A percentile compares a stretch with the other conserved stretches of the same genome.
phyloP scores from a whole-genome alignment of 2,113 vertebrate genomes.

The human region DNA sequence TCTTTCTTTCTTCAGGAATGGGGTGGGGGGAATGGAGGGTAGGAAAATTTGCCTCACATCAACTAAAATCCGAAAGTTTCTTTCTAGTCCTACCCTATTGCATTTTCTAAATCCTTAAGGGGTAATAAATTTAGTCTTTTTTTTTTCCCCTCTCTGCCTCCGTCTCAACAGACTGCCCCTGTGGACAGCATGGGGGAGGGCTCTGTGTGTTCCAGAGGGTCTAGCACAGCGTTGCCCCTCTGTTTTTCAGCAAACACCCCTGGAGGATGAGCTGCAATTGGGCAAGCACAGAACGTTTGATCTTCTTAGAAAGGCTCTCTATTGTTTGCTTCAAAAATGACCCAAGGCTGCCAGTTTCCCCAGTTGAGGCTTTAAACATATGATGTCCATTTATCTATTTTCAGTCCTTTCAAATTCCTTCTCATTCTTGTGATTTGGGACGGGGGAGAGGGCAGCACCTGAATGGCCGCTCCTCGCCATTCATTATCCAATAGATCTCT shows the following conservation, averaged over 20 bases:
- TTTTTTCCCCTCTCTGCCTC: not conserved
- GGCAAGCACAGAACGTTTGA: slow-evolving; percentile 68
- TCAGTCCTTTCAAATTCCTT: slow-evolving; percentile 78
- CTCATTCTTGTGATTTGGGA: slow-evolving; percentile 78
- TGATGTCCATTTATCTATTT: slow-evolving; percentile 81
- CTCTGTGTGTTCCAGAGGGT: slow-evolving; percentile 20
- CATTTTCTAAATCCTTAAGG: not conserved
- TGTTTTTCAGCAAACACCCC: slow-evolving; percentile 74
- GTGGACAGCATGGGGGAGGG: not conserved
- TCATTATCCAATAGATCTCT: slow-evolving; percentile 79
- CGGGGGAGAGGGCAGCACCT: slow-evolving; percentile 80
- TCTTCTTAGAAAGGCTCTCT: slow-evolving; percentile 76
- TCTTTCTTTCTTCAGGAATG: not conserved
- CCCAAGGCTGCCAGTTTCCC: slow-evolving; percentile 74
- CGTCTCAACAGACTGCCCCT: not conserved
- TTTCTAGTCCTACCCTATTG: not conserved
- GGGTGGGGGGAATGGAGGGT: accelerated
- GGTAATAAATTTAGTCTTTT: not conserved
- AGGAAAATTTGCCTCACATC: not conserved
- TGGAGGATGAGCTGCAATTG: slow-evolving; percentile 56
- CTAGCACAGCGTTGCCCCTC: not conserved
- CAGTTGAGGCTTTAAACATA: slow-evolving; percentile 76
- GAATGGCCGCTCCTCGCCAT: slow-evolving; percentile 75
- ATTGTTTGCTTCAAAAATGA: slow-evolving; percentile 82
- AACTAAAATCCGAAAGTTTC: not conserved